Percentiles rank a stretch among this genome's conserved stretches.
Conservation (phyloP, 2,113 vertebrate genomes). For the Triplophysa rosa region DNA sequence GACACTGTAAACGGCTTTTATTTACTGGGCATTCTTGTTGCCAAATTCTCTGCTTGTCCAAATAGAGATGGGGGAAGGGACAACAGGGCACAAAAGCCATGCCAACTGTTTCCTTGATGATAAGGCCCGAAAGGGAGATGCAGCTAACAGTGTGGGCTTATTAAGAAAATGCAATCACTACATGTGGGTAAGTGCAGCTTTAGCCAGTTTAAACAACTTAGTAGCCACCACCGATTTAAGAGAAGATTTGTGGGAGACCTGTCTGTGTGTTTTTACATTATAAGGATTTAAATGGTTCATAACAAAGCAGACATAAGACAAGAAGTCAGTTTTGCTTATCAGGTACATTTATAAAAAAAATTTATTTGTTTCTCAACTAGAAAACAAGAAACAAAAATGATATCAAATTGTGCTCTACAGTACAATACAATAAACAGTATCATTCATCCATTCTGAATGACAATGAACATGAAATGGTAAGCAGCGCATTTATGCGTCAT, state of each 20-base stretch:
- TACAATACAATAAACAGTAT: background rate
- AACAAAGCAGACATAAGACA: background rate
- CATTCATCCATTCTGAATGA: background rate
- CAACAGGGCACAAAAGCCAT: background rate
- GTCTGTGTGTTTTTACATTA: background rate
- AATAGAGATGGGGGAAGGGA: constrained; percentile 33
- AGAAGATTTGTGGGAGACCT: background rate
- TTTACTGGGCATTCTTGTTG: constrained; percentile 42
- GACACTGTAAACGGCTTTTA: constrained; percentile 41
- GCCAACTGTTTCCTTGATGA: constrained; percentile 31
- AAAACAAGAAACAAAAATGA: no score
- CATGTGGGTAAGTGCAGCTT: background rate
- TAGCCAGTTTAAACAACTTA: background rate
- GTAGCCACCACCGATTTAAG: background rate
- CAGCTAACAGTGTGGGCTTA: background rate
- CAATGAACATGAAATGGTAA: constrained; percentile 4
- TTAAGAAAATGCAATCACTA: background rate
- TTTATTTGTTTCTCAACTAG: no score
- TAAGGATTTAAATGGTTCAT: background rate
- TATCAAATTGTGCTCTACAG: background rate
- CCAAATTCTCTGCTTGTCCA: constrained; percentile 38
- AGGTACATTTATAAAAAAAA: no score
- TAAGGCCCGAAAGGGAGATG: background rate
- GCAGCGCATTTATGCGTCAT: background rate
- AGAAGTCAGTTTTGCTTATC: no score